These are phyloP conservation scores for Noctua fimbriata DNA, from an alignment of 2,888 invertebrate genomes.

Conservation along the genomic window DNA sequence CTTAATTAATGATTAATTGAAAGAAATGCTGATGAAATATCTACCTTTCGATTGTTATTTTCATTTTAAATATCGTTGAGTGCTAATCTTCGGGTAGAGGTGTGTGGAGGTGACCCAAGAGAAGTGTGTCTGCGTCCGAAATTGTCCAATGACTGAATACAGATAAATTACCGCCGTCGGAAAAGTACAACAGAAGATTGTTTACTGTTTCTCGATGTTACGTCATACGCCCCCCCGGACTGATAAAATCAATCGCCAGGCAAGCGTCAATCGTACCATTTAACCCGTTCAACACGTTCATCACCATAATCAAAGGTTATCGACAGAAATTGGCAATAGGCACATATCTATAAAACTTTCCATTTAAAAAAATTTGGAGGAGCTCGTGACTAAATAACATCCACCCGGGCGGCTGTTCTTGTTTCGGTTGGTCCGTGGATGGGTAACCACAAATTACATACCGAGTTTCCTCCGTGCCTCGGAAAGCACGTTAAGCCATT, in stretches of 20 bases:
- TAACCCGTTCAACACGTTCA: conserved; percentile 18
- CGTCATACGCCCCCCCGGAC: conserved; percentile 66
- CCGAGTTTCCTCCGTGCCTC: not conserved
- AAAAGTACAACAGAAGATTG: conserved; percentile 70
- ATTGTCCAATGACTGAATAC: conserved; percentile 73
- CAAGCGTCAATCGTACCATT: conserved; percentile 33
- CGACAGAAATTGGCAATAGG: conserved; percentile 10
- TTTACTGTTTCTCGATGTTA: conserved; percentile 60
- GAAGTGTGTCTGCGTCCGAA: conserved; percentile 73
- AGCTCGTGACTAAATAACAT: not conserved
- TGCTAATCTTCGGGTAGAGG: conserved; percentile 9
- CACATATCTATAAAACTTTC: conserved; percentile 18
- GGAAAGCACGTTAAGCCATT: not conserved
- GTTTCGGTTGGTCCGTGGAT: not conserved
- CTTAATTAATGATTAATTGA: conserved; percentile 32
- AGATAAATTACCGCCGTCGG: conserved; percentile 64
- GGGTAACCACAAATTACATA: not conserved
- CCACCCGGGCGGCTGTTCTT: not conserved
- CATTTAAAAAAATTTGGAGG: conserved; percentile 8
- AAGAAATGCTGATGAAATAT: conserved; percentile 28
- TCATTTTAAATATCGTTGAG: conserved; percentile 20
- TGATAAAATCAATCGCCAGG: conserved; percentile 42
- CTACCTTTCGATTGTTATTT: conserved; percentile 45
- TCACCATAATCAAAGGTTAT: conserved; percentile 13
- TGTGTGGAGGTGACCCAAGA: conserved; percentile 16